Evolutionary conservation across 2,888 invertebrate genomes (phyloP), one percentile per base, ranked within the genome.

Genomic region (Alloplasta piceator): DNA sequence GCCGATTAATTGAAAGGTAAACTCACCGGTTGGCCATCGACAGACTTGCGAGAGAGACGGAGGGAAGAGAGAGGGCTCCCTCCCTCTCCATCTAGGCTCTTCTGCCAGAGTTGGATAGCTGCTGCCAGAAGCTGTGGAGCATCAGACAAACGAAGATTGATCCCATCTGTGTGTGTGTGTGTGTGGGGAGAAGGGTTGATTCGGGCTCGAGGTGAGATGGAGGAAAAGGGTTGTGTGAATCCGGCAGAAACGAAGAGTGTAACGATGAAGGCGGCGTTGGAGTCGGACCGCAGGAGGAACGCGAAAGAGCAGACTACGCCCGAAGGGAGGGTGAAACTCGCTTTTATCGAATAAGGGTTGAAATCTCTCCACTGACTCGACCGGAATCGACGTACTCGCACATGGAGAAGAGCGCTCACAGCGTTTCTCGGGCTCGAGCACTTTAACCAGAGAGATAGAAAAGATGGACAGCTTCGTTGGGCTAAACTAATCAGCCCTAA

Each of bases 1-100:
- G 88, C 85, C 89, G 90, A 90, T 91, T 91, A 91, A 91, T 90
- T 91, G 90, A 90, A 91, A 90, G 90, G 90, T 91, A 91, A 91
- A 91, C 90, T 91, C 87, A 88, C 90, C 90, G 85, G 87, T 86
- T 87, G 88, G 85, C 86, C 85, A 86, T 88, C 87, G 86, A 84
- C 87, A 88, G 90, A 90, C 89, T 90, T 89, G 89, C 88, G 84
- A 86, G 89, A 87, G 88, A 83, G 81, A 78, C 82, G 41, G 48
- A 41, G 48, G 14, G 52, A 43, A 50, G 55, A 50, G 9, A 6
- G 7, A 60, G 60, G n/a, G 39, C 38, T 10, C 41, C 3, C 3
- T 26, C n/a, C 60, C 66, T 67, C 58, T 61, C 56, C 48, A 74
- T 61, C 56, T 58, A 74, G 56, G 63, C 67, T 50, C 67, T 67